These are phyloP conservation scores for Lutra lutra DNA, from an alignment of 2,797 vertebrate genomes.

Conservation along the genomic window DNA sequence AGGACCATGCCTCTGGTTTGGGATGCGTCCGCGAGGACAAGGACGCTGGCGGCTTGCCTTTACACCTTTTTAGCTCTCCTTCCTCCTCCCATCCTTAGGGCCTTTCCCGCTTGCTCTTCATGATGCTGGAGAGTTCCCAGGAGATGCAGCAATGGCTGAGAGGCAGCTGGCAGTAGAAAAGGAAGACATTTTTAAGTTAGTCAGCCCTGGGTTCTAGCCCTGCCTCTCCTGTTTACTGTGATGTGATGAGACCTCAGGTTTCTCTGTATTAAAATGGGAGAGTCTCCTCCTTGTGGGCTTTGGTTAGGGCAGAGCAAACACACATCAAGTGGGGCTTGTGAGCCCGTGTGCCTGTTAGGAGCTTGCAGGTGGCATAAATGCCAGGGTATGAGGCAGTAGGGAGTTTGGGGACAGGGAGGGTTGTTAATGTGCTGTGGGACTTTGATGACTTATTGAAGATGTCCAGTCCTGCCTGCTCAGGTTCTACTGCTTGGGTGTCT, in stretches of 20 bases:
- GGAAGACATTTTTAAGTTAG: not conserved
- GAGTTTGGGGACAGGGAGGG: not conserved
- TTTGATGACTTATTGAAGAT: not conserved
- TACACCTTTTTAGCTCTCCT: not conserved
- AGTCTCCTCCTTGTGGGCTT: not conserved
- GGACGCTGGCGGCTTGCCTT: not conserved
- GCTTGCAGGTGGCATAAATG: not conserved
- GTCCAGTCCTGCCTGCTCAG: not conserved
- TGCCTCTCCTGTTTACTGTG: not conserved
- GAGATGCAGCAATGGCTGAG: not conserved
- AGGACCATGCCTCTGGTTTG: not conserved
- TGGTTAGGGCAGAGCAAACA: not conserved
- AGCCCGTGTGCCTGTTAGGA: not conserved
- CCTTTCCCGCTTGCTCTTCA: not conserved
- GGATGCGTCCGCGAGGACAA: not conserved
- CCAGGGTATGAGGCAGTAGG: not conserved
- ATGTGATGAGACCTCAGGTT: not conserved
- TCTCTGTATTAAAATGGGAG: not conserved
- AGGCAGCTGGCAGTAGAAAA: slow-evolving; percentile 14
- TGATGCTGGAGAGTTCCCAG: not conserved
- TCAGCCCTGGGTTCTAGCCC: not conserved
- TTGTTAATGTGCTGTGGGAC: not conserved
- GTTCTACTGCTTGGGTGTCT: not conserved
- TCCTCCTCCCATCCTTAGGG: not conserved
- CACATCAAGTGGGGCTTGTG: not conserved